phyloP scores from a whole-genome alignment of 2,797 vertebrate genomes.

The Tachyglossus aculeatus region DNA sequence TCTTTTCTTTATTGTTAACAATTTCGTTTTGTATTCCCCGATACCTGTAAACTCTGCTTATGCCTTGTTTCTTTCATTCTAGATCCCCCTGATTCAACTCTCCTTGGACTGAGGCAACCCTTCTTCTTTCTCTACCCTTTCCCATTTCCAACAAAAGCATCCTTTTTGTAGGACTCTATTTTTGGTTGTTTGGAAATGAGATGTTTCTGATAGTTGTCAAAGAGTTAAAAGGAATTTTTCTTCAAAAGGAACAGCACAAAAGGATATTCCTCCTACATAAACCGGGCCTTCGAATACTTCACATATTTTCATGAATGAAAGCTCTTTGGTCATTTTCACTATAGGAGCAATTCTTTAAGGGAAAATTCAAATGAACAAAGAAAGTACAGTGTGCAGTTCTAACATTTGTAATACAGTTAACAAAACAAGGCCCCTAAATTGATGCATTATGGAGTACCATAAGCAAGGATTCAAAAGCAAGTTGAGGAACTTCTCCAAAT shows the following conservation, averaged over 20 bases:
- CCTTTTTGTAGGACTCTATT: no score
- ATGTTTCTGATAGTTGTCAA: slow-evolving; percentile 50
- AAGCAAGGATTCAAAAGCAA: slow-evolving; percentile 66
- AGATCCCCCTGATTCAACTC: no score
- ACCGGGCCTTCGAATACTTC: slow-evolving; percentile 71
- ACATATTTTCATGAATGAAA: slow-evolving; percentile 81
- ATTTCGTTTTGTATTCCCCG: slow-evolving; percentile 3
- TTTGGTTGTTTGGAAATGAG: no score
- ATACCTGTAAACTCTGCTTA: not conserved
- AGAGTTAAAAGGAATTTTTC: slow-evolving; percentile 70
- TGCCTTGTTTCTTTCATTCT: no score
- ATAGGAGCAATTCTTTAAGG: slow-evolving; percentile 69
- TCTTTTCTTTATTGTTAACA: slow-evolving; percentile 5
- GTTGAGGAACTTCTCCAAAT: slow-evolving; percentile 60
- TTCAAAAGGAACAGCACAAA: slow-evolving; percentile 61
- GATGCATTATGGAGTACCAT: slow-evolving; percentile 72
- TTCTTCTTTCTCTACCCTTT: slow-evolving; percentile 36
- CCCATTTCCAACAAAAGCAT: slow-evolving; percentile 34
- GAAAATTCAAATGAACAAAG: slow-evolving; percentile 76
- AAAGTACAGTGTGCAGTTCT: slow-evolving; percentile 71
- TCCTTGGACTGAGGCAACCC: slow-evolving; percentile 29
- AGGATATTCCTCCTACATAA: slow-evolving; percentile 75
- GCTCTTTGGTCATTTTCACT: slow-evolving; percentile 69
- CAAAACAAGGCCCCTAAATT: slow-evolving; percentile 64
- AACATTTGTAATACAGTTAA: slow-evolving; percentile 69